A percentile compares a stretch with the other conserved stretches of the same genome.
These are phyloP conservation scores for Chloebia gouldiae DNA, from an alignment of 2,113 vertebrate genomes.

Conservation along the genomic window DNA sequence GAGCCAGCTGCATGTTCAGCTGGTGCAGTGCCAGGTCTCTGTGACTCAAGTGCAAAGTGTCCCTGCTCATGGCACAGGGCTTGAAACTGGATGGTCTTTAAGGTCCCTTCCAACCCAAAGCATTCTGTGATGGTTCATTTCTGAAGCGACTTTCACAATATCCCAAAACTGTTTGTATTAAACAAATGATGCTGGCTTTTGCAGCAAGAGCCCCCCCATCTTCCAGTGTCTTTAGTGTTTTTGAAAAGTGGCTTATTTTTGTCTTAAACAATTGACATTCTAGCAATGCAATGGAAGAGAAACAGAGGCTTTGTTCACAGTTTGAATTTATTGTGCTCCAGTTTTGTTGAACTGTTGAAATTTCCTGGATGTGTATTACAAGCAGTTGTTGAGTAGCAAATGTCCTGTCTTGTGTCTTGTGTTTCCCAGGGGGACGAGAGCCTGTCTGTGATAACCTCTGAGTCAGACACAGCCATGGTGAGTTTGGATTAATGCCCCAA, in stretches of 20 bases:
- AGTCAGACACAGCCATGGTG: constrained; percentile 80
- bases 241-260: neutral
- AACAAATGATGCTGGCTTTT: neutral
- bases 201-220: neutral
- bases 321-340: neutral
- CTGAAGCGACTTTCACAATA: neutral
- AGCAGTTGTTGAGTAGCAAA: neutral
- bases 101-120: neutral
- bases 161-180: neutral
- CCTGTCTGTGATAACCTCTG: constrained; percentile 74
- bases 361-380: neutral
- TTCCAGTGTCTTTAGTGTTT: neutral
- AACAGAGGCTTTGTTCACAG: neutral
- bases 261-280: neutral
- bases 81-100: neutral
- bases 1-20: neutral
- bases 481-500: neutral
- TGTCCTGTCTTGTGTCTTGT: constrained; percentile 14
- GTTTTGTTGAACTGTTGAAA: neutral
- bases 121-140: neutral
- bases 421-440: constrained; percentile 79
- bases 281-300: neutral
- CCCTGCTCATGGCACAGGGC: neutral
- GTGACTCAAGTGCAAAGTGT: neutral
- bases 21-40: neutral